Evolutionary conservation across 2,888 invertebrate genomes (phyloP).

Genomic region (Sinopyrophorus schimmeli): DNA sequence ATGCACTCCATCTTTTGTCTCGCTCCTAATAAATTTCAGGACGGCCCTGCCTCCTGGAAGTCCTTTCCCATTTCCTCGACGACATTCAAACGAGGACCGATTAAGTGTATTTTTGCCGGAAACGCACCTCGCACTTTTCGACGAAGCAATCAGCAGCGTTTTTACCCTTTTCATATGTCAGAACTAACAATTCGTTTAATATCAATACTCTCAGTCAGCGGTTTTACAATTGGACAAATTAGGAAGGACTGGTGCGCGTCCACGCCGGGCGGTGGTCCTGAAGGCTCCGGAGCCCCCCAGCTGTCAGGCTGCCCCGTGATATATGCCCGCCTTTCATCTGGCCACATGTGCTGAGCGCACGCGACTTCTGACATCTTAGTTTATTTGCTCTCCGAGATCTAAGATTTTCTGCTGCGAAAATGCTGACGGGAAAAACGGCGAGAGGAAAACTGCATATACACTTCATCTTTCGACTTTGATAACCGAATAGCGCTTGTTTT

Average conservation of each 20-base stretch:
- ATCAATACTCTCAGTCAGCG: conserved; percentile 29
- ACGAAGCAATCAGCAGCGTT: neutral
- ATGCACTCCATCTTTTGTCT: conserved; percentile 18
- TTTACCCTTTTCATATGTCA: conserved; percentile 7
- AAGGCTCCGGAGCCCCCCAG: conserved; percentile 19
- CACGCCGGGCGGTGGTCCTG: no score
- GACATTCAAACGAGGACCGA: neutral
- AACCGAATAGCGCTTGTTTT: no score
- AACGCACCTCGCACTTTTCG: neutral
- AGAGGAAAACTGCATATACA: conserved; percentile 30
- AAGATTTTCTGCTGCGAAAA: conserved; percentile 21
- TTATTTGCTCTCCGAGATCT: conserved; percentile 25
- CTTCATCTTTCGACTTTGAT: conserved; percentile 25
- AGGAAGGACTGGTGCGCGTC: conserved; percentile 32
- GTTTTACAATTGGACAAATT: conserved; percentile 36
- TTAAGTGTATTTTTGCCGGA: neutral
- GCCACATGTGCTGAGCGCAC: conserved; percentile 31
- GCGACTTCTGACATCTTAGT: conserved; percentile 32
- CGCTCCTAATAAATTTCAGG: conserved; percentile 11
- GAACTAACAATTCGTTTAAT: conserved; percentile 21
- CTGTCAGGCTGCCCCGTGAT: conserved; percentile 27
- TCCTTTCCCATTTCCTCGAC: neutral
- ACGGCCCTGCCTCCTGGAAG: neutral
- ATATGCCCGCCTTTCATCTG: conserved; percentile 29
- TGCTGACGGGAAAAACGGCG: conserved; percentile 8